Percentiles rank a stretch among this genome's conserved stretches.
Evolutionary conservation across 2,888 invertebrate species (phyloP).

Genomic region (Myathropa florea): DNA sequence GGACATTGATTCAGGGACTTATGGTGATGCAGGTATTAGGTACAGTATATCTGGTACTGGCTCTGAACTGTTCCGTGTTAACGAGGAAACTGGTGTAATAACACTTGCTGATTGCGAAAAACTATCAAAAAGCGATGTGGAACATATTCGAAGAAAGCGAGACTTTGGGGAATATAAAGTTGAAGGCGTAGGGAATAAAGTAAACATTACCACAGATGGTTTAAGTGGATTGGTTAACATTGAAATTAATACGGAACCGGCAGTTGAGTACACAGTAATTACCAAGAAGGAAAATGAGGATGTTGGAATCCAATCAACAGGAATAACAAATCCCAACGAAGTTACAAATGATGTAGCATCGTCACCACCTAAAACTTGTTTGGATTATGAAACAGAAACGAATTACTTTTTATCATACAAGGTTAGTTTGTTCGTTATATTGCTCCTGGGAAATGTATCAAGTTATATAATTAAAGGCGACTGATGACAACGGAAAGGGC

Average conservation of each 20-base stretch:
- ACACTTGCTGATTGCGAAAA: conserved; percentile 88
- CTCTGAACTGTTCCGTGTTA: conserved; percentile 90
- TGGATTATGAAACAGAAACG: conserved; percentile 91
- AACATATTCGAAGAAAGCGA: conserved; percentile 74
- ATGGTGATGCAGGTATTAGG: conserved; percentile 91
- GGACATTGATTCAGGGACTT: conserved; percentile 91
- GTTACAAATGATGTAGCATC: conserved; percentile 71
- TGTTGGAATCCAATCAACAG: conserved; percentile 61
- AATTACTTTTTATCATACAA: conserved; percentile 92
- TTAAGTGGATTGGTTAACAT: conserved; percentile 69
- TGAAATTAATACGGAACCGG: conserved; percentile 76
- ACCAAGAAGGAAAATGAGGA: conserved; percentile 38
- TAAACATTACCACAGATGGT: conserved; percentile 65
- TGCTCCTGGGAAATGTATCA: not conserved
- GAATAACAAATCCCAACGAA: conserved; percentile 66
- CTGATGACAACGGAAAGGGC: conserved; percentile 90
- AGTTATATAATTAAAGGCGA: conserved; percentile 84
- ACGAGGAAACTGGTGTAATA: conserved; percentile 90
- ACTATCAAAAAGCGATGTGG: conserved; percentile 37
- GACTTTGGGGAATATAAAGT: conserved; percentile 73
- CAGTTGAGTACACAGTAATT: conserved; percentile 76
- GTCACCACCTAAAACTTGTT: conserved; percentile 85
- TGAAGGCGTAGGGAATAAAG: conserved; percentile 66
- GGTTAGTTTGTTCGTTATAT: conserved; percentile 80
- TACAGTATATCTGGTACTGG: conserved; percentile 92